These are phyloP conservation scores for Stenolophus ochropezus DNA, from an alignment of 2,888 invertebrate species.

Conservation along the genomic window DNA sequence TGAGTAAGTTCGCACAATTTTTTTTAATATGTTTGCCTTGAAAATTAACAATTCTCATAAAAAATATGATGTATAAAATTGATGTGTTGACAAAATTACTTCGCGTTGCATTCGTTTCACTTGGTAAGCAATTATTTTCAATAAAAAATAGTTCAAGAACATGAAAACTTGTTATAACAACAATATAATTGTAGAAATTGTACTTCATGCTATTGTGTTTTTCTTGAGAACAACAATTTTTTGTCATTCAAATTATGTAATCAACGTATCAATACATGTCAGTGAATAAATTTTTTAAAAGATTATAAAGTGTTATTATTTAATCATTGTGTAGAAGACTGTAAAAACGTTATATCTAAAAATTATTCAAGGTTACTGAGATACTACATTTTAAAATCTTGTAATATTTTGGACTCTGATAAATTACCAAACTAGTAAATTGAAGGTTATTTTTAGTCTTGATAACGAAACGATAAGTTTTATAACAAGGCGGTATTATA, in stretches of 20 bases:
- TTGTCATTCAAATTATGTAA: neutral
- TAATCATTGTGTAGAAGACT: neutral
- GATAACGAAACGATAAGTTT: conserved; percentile 1
- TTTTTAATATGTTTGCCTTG: neutral
- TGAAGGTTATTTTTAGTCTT: neutral
- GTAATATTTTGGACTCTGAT: neutral
- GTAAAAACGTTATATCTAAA: neutral
- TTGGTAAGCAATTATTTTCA: neutral
- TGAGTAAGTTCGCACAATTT: neutral
- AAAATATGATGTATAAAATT: neutral
- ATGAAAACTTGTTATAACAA: neutral
- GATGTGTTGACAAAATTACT: neutral
- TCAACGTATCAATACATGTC: neutral
- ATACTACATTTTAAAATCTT: neutral
- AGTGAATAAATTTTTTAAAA: neutral
- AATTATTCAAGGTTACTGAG: neutral
- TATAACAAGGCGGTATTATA: neutral
- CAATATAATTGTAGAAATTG: neutral
- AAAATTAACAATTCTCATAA: neutral
- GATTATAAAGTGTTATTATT: neutral
- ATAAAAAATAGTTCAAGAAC: neutral
- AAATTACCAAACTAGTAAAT: neutral
- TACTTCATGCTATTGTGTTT: too few relatives aligned
- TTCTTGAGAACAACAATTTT: neutral
- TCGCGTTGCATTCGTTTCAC: neutral